Base-by-base conservation (phyloP, 2,888 invertebrate genomes). In the Drosophila koepferae region DNA sequence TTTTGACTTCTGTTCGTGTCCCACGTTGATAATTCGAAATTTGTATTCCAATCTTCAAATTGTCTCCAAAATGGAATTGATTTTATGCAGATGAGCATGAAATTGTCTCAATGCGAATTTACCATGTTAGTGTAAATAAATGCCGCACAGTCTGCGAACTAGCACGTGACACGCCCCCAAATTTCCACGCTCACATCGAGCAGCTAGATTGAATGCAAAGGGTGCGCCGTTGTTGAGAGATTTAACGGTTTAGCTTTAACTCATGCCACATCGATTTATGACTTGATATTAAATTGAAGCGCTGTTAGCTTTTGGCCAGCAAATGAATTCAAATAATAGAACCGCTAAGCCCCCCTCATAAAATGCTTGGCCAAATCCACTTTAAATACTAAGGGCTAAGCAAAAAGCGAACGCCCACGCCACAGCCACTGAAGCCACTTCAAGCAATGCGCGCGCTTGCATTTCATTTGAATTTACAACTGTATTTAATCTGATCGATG, bases 71-170 rank as follows among this genome's bases (percentile, higher is more conserved):
- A 92, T 91, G 92, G 92, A 92, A 92, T 92, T 92, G 92, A 92
- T 92, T 92, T 92, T 92, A 92, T 92, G 92, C 92, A 92, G 92
- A 92, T 92, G 92, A 92, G 92, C 92, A 92, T 91, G 92, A 92
- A 91, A 92, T 91, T 91, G 91, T 91, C 90, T 91, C 89, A 81
- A 81, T 90, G 91, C 81, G 83, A 89, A 79, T 80, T 80, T 77
- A 73, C 76, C 85, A 89, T 87, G 84, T 85, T 82, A 80, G 89
- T 89, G 85, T 89, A 90, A 90, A 90, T 87, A 90, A 84, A 87
- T 90, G 90, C 66, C 58, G 66, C 71, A 77, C 62, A 66, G 34
- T 44, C 72, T 23, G 14, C 61, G 43, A 53, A 28, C 48, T 49
- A 53, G 76, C 59, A 80, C 77, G 72, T 75, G 80, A 76, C 79